Evolutionary conservation across 2,113 vertebrate species (phyloP).

Genomic region (Acanthisitta chloris): DNA sequence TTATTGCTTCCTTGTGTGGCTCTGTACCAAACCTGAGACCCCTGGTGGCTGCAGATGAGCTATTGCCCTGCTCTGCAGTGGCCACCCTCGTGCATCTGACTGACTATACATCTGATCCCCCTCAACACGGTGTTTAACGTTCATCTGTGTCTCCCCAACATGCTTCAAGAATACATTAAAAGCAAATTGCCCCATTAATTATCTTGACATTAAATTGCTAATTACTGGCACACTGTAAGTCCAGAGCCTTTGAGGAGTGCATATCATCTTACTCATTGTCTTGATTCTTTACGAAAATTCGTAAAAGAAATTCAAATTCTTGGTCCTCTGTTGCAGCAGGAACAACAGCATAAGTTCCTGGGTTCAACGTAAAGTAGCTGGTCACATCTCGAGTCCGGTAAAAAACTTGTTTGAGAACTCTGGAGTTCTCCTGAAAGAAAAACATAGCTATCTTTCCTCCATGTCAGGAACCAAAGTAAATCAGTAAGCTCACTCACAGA

Average conservation of each 20-base stretch:
- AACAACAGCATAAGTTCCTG: constrained; percentile 60
- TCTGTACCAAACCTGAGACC: background rate
- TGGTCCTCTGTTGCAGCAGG: background rate
- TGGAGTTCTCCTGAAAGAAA: constrained; percentile 33
- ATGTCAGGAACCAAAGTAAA: constrained; percentile 4
- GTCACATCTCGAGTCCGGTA: constrained; percentile 39
- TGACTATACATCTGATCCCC: background rate
- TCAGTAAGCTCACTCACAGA: background rate
- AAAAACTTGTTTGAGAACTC: background rate
- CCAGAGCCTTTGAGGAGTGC: background rate
- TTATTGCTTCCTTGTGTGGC: background rate
- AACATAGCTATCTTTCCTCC: background rate
- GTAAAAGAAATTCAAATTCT: constrained; percentile 63
- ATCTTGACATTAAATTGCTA: background rate
- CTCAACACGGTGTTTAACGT: background rate
- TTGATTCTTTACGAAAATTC: constrained; percentile 66
- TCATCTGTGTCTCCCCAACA: background rate
- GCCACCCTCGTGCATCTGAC: background rate
- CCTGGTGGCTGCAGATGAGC: background rate
- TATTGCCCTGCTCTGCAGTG: background rate
- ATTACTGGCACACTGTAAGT: background rate
- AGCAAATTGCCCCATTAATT: background rate
- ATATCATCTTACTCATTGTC: constrained; percentile 46
- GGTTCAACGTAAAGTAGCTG: constrained; percentile 2
- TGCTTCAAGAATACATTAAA: background rate